Conservation (phyloP, 2,888 invertebrate species). For the Melikaiella ostensackeni region DNA sequence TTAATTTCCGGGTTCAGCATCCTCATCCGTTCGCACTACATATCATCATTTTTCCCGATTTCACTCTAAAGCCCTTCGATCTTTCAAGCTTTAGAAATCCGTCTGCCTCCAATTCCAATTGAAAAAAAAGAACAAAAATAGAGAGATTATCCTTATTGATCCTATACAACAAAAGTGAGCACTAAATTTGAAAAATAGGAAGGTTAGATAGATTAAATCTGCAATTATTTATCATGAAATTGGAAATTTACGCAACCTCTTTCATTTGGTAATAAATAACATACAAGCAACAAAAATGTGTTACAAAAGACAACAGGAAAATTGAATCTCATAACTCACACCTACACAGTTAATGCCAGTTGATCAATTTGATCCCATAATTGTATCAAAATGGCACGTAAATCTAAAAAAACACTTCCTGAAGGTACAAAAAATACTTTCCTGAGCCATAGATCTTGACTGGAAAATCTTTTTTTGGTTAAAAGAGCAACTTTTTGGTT, state of each 20-base stretch:
- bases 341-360: too few species aligned
- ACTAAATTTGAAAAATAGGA: not conserved
- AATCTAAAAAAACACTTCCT: too few species aligned
- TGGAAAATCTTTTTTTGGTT: too few species aligned
- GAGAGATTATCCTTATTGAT: not conserved
- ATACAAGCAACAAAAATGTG: not conserved
- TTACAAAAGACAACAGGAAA: not conserved
- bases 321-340: not conserved
- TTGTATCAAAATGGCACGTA: too few species aligned
- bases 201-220: not conserved
- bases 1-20: slow-evolving; percentile 32
- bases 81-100: not conserved
- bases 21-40: slow-evolving; percentile 2
- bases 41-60: slow-evolving; percentile 27
- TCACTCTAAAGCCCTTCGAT: not conserved
- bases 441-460: too few species aligned
- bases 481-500: too few species aligned
- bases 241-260: not conserved
- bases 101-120: not conserved
- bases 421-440: too few species aligned
- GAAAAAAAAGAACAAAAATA: not conserved
- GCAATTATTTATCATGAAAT: not conserved
- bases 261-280: not conserved
- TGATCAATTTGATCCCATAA: too few species aligned
- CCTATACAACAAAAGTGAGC: not conserved